Evolutionary conservation across 2,113 vertebrate species (phyloP).

Genomic region (Scortum barcoo): DNA sequence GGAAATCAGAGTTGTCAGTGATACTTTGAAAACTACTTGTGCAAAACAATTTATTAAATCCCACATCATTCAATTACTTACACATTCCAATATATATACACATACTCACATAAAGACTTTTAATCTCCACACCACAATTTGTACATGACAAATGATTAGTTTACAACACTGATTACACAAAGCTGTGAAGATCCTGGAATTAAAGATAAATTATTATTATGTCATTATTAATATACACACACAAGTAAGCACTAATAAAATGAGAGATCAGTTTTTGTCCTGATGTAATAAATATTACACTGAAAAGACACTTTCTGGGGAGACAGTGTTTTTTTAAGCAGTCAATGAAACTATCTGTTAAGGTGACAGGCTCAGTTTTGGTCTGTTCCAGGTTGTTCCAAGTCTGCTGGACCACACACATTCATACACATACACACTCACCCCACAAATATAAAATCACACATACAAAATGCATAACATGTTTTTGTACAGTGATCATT

Average conservation of each 20-base stretch:
- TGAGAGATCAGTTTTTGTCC: neutral
- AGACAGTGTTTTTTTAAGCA: neutral
- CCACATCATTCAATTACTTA: slow-evolving; percentile 11
- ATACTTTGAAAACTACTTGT: slow-evolving; percentile 50
- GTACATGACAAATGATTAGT: slow-evolving; percentile 4
- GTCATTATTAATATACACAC: neutral
- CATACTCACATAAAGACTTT: slow-evolving; percentile 1
- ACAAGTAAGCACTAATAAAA: neutral
- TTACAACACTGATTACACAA: slow-evolving; percentile 7
- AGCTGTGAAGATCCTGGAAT: neutral
- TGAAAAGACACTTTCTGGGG: neutral
- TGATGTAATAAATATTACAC: slow-evolving; percentile 18
- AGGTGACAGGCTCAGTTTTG: neutral
- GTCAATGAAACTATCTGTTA: neutral
- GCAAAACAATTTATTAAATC: slow-evolving; percentile 45
- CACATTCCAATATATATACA: slow-evolving; percentile 3
- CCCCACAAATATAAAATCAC: too few relatives aligned
- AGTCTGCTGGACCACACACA: neutral
- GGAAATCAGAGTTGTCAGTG: slow-evolving; percentile 65
- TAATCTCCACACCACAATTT: slow-evolving; percentile 1
- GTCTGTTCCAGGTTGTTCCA: neutral
- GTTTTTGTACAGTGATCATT: too few relatives aligned
- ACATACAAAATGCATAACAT: too few relatives aligned
- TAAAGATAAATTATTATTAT: neutral
- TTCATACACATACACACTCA: neutral